Conservation (phyloP, 2,797 vertebrate species). For the Pterois miles region DNA sequence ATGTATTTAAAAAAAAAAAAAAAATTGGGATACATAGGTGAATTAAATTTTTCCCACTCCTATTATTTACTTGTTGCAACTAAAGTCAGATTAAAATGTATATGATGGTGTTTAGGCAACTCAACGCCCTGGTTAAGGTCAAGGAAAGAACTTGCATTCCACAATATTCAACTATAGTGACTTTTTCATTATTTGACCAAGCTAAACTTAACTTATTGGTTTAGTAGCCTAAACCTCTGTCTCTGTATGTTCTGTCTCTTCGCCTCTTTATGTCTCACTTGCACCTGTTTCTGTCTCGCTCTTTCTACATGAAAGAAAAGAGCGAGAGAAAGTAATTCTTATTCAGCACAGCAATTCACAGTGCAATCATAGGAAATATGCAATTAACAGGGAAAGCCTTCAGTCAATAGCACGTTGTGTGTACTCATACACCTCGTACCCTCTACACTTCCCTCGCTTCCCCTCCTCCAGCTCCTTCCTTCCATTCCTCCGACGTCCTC, state of each 20-base stretch:
- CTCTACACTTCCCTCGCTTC: constrained; percentile 25
- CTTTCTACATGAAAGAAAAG: constrained; percentile 27
- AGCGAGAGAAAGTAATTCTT: constrained; percentile 63
- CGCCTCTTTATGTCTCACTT: background rate
- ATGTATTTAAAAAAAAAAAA: too few species aligned
- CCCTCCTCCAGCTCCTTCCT: constrained; percentile 22
- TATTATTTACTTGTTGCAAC: background rate
- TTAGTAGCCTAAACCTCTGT: background rate
- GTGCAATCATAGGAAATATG: constrained; percentile 79
- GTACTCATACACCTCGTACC: constrained; percentile 59
- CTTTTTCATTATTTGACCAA: background rate
- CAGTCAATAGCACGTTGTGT: constrained; percentile 78
- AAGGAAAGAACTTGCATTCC: background rate
- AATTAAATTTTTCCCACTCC: too few species aligned
- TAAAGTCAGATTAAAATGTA: background rate
- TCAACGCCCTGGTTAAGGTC: background rate
- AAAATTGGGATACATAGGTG: too few species aligned
- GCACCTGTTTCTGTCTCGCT: constrained; percentile 2
- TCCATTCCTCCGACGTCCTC: constrained; percentile 45
- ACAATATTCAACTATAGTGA: background rate
- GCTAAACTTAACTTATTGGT: background rate
- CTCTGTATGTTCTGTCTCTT: background rate
- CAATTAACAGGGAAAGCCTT: constrained; percentile 81
- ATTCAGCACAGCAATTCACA: constrained; percentile 68
- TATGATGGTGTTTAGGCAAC: background rate